phyloP scores from a whole-genome alignment of 2,888 invertebrate genomes.

The Microplitis deprimator region DNA sequence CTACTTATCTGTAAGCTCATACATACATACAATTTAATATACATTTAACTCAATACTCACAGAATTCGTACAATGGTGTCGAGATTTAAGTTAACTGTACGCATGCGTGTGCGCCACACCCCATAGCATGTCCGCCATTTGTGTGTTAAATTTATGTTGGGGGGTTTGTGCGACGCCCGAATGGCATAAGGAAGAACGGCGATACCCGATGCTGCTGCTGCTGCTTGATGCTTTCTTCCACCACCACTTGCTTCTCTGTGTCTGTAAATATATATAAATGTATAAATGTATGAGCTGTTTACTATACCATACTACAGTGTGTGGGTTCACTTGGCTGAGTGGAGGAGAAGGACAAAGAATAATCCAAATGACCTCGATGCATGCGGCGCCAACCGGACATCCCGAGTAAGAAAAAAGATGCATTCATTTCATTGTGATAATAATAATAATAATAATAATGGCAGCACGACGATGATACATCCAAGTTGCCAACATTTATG shows the following conservation, averaged over 20 bases:
- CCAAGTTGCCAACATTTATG: background rate
- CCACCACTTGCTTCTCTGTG: background rate
- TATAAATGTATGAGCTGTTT: too few species aligned
- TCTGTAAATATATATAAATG: too few species aligned
- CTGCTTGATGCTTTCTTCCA: background rate
- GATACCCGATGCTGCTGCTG: background rate
- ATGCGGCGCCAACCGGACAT: conserved; percentile 1
- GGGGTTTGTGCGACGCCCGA: conserved; percentile 30
- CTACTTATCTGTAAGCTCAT: conserved; percentile 5
- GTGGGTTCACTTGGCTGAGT: too few species aligned
- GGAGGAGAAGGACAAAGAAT: background rate
- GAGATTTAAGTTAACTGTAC: conserved; percentile 44
- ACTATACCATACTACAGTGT: too few species aligned
- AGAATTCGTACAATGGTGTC: background rate
- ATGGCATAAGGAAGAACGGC: background rate
- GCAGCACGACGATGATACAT: background rate
- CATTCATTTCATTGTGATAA: background rate
- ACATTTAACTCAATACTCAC: conserved; percentile 2
- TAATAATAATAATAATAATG: background rate
- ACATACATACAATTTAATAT: conserved; percentile 4
- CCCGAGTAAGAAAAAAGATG: conserved; percentile 1
- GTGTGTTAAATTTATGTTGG: conserved; percentile 54
- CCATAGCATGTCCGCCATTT: conserved; percentile 61
- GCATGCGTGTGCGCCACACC: conserved; percentile 67
- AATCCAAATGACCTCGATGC: background rate